These are phyloP conservation scores for Alauda arvensis DNA, from an alignment of 2,797 vertebrate species.

Conservation along the genomic window DNA sequence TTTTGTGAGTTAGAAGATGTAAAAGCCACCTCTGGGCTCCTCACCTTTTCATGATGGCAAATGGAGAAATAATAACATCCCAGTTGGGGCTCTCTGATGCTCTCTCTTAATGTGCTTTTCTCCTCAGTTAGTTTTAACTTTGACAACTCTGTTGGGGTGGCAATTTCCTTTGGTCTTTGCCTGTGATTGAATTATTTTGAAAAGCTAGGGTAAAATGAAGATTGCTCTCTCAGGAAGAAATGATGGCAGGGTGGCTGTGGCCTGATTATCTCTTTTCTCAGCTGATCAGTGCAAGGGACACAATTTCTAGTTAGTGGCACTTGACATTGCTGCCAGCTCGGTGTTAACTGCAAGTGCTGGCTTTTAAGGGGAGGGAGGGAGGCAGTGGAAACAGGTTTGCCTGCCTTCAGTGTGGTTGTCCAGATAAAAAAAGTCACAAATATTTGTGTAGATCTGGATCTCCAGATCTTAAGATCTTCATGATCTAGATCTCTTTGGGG, in stretches of 20 bases:
- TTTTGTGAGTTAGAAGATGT: background rate
- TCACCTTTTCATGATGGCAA: background rate
- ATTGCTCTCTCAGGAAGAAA: background rate
- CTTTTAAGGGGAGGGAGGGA: background rate
- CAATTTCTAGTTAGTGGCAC: background rate
- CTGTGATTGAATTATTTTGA: conserved; percentile 2
- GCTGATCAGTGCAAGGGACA: fast-evolving
- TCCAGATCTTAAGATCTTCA: background rate
- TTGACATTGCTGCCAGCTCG: background rate
- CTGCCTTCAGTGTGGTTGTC: background rate
- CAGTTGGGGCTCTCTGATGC: background rate
- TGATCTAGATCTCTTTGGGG: background rate
- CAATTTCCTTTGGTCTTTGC: conserved; percentile 7
- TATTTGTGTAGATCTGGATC: background rate
- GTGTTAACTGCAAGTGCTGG: background rate
- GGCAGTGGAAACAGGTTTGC: background rate
- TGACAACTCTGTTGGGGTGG: background rate
- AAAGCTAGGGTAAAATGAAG: background rate
- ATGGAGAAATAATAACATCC: background rate
- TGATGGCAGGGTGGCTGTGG: background rate
- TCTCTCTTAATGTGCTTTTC: background rate
- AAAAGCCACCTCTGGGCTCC: background rate
- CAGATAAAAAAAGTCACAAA: background rate
- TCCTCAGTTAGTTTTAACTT: background rate
- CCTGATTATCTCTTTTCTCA: background rate